Base-by-base conservation (phyloP, 2,113 vertebrate genomes). In the Platichthys stellatus region DNA sequence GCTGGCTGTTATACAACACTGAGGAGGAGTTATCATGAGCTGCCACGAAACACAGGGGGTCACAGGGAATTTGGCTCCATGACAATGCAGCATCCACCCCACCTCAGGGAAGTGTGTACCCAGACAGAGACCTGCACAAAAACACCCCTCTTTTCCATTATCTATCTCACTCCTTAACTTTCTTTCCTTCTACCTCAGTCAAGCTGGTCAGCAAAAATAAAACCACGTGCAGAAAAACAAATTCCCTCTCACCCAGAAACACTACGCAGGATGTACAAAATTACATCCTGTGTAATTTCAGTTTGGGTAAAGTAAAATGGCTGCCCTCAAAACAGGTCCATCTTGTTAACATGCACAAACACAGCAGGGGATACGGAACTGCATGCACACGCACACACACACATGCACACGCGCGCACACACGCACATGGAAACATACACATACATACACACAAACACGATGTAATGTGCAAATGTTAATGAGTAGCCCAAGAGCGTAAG, bases 271-370 rank as follows among this genome's bases (percentile, higher is more conserved):
- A 78, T 69, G 67, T 57, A 15, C 53, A 26, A 62, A 17, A 45
- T 73, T 65, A 68, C 63, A 26, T 58, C 14, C 26, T 65, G 56
- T 59, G 56, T 17, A 53, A 45, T 77, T 84, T 82, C 67, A 89
- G 53, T 76, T 75, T 63, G 78, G 68, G 74, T 43, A 54, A 70
- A 40, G 67, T 58, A 88, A 87, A 72, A 85, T 79, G 80, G 85
- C 87, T 54, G 47, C 67, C 26, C 57, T 56, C 40, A 81, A 64
- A 90, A 92, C 88, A 54, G 77, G 86, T 90, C 78, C 18, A 76
- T 83, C 93, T 82, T 86, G 88, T 90, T 92, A 23, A 81, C 69
- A 80, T 45, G 63, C 68, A 82, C 53, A 71, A 74, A 82, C 76
- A 82, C 72, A 76, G 49, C 53, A 28, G 54, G 58, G 70, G 56